phyloP scores from a whole-genome alignment of 2,113 vertebrate genomes.

The Azemiops feae region DNA sequence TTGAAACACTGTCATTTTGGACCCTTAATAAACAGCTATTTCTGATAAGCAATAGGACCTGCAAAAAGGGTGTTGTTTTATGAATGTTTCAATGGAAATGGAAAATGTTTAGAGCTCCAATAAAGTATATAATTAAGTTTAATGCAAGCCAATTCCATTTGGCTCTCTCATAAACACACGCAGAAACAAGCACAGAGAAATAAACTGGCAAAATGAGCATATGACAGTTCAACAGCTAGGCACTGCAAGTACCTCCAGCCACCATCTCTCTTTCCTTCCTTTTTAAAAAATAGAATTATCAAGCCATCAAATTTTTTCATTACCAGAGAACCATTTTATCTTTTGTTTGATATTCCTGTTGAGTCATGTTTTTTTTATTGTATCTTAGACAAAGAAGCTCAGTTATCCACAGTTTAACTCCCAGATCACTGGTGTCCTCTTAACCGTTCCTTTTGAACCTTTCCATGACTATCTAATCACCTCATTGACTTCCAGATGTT shows the following conservation, averaged over 20 bases:
- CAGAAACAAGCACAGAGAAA: not conserved
- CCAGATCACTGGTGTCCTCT: not conserved
- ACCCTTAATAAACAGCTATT: not conserved
- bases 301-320: not conserved
- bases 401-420: not conserved
- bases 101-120: not conserved
- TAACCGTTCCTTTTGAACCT: not conserved
- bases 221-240: not conserved
- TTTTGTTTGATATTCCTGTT: not conserved
- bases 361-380: not conserved
- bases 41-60: not conserved
- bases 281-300: conserved; percentile 5
- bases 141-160: not conserved
- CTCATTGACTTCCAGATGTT: not conserved
- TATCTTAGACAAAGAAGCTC: not conserved
- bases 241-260: not conserved
- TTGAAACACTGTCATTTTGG: too few relatives aligned
- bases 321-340: not conserved
- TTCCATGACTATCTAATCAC: conserved; percentile 18
- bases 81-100: not conserved
- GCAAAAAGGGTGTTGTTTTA: not conserved
- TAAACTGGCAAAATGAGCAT: not conserved
- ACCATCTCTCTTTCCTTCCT: not conserved
- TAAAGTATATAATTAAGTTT: not conserved
- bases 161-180: not conserved